Evolutionary conservation across 2,113 vertebrate species (phyloP).

Genomic region (Xenotilapia longispinis): DNA sequence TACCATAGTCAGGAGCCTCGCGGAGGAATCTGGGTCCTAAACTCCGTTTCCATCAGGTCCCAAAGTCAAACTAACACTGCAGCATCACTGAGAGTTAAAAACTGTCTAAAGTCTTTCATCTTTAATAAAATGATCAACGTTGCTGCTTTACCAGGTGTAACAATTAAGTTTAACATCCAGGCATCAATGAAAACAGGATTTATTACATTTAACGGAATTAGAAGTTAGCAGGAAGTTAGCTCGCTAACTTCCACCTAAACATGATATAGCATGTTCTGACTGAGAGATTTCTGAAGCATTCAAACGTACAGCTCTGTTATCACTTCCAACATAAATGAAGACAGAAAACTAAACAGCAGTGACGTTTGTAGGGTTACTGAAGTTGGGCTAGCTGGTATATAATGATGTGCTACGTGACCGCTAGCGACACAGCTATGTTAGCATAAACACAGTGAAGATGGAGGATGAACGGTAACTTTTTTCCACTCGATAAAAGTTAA

Average conservation of each 20-base stretch:
- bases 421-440: rapidly evolving
- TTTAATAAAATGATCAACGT: rapidly evolving
- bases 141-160: neutral
- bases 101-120: rapidly evolving
- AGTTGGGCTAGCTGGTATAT: rapidly evolving
- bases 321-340: neutral
- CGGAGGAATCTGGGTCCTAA: neutral
- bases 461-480: rapidly evolving
- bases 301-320: rapidly evolving
- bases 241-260: neutral
- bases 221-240: neutral
- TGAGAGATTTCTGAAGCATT: rapidly evolving
- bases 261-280: neutral
- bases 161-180: rapidly evolving
- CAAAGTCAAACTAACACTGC: neutral
- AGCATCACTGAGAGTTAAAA: neutral
- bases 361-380: neutral
- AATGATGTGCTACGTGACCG: rapidly evolving
- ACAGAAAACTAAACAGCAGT: neutral
- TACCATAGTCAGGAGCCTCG: rapidly evolving
- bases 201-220: rapidly evolving
- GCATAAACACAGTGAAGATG: too few relatives aligned
- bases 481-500: neutral
- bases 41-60: rapidly evolving
- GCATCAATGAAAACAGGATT: rapidly evolving